Evolutionary conservation across 2,113 vertebrate genomes (phyloP).

Genomic region (Platysternon megacephalum): DNA sequence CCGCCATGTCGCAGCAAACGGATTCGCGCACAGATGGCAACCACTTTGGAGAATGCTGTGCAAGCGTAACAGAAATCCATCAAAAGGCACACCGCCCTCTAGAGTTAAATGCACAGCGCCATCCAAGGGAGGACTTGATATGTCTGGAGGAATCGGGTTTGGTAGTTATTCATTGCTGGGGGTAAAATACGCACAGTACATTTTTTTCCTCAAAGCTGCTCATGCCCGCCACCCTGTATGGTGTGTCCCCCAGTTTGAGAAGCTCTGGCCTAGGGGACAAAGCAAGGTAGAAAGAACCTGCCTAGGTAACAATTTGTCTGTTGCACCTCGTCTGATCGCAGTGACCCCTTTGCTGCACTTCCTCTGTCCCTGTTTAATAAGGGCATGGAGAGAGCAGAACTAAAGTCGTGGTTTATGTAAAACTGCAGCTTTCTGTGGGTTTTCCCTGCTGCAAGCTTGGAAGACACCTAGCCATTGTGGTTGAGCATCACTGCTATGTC

Average conservation of each 20-base stretch:
- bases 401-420: not conserved
- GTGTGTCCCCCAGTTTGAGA: not conserved
- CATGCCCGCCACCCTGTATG: accelerated
- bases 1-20: not conserved
- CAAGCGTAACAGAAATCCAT: not conserved
- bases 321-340: not conserved
- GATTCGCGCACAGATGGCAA: not conserved
- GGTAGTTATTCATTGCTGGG: not conserved
- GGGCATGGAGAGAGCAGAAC: not conserved
- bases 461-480: not conserved
- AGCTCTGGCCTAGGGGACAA: not conserved
- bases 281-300: not conserved
- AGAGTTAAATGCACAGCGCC: not conserved
- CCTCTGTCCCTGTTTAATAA: not conserved
- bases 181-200: not conserved
- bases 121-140: not conserved
- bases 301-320: not conserved
- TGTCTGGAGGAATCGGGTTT: not conserved
- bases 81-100: not conserved
- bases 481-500: not conserved
- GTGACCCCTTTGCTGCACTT: not conserved
- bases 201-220: too few species aligned
- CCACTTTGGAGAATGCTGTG: not conserved
- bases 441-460: not conserved
- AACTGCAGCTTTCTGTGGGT: not conserved